Percentiles rank a stretch among this genome's conserved stretches.
phyloP scores from a whole-genome alignment of 1,140 invertebrate genomes.

The Neodiprion lecontei region DNA sequence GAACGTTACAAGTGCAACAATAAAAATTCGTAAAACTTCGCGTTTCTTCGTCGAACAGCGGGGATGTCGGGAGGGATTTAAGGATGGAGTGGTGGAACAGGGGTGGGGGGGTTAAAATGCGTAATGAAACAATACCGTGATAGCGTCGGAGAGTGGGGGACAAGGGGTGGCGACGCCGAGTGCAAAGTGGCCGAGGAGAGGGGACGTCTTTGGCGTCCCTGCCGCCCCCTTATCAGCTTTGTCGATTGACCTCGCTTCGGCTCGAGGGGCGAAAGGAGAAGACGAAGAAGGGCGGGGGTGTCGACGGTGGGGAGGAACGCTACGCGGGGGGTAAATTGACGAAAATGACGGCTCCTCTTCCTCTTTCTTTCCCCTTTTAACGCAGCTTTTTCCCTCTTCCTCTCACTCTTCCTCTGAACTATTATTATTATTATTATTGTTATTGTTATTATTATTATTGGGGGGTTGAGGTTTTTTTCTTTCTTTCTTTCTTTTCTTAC shows the following conservation, averaged over 20 bases:
- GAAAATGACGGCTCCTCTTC: conserved; percentile 51
- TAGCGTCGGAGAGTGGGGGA: conserved; percentile 12
- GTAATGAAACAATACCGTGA: conserved; percentile 62
- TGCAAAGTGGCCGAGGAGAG: conserved; percentile 26
- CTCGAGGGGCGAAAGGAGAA: conserved; percentile 28
- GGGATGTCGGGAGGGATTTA: conserved; percentile 22
- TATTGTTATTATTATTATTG: background rate
- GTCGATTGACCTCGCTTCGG: conserved; percentile 59
- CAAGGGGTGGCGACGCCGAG: conserved; percentile 20
- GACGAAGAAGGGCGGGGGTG: conserved; percentile 22
- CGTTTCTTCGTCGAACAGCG: conserved; percentile 46
- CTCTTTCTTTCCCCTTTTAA: background rate
- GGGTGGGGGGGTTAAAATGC: conserved; percentile 39
- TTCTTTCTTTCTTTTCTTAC: conserved; percentile 17
- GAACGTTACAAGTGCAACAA: conserved; percentile 53
- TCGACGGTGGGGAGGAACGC: conserved; percentile 28
- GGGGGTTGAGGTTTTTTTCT: conserved; percentile 1
- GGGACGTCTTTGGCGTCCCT: conserved; percentile 48
- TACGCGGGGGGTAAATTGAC: conserved; percentile 49
- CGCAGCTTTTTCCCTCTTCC: conserved; percentile 8
- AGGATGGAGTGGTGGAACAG: conserved; percentile 25
- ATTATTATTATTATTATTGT: conserved; percentile 5
- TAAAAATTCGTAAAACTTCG: conserved; percentile 61
- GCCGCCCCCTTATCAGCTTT: conserved; percentile 31
- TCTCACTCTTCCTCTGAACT: background rate